Base-by-base conservation (phyloP, 2,888 invertebrate genomes). In the Synergus gifuensis region DNA sequence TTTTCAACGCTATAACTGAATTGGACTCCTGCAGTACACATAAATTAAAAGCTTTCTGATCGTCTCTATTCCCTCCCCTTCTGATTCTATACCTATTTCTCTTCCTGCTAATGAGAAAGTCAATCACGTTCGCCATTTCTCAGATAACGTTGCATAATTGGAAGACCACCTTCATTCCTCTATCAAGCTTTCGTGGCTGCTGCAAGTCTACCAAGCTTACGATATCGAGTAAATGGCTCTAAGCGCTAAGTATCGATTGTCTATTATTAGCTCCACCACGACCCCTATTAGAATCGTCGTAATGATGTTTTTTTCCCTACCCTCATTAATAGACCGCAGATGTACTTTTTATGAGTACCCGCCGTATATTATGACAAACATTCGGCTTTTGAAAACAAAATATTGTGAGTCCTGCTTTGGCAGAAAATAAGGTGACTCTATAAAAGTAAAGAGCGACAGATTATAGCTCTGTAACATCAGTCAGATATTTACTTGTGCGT, bases 201-300 rank as follows among this genome's bases (percentile, higher is more conserved):
- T 67, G 44, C 22, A 36, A 18, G 22, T 44, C 69, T 69, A 49
- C 28, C 16, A 44, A 14, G n/a, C 28, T 73, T 40, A n/a, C n/a
- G 18, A 73, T 54, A 12, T 58, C 49, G 49, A 54, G 14, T 46
- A 54, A 54, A 36, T 73, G 28, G 36, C 49, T 49, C 36, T 77
- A 78, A 77, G 58, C 79, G 28, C 63, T 42, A 42, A 46, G 16
- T 80, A 80, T 90, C 86, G 90, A 90, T 90, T 89, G 85, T 86
- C 84, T 90, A 90, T 90, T 90, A 90, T 89, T 90, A 90, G 89
- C 88, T 83, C 86, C 83, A 83, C 84, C 83, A 84, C 88, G 85
- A 85, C 86, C 88, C 86, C 88, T 83, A 86, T 82, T 83, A 84
- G 73, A 85, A 82, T 82, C 76, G 76, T 73, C 63, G 64, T 28